Percentiles rank a stretch among this genome's conserved stretches.
Conservation (phyloP, 2,888 invertebrate species). For the Mycalesis mineus region DNA sequence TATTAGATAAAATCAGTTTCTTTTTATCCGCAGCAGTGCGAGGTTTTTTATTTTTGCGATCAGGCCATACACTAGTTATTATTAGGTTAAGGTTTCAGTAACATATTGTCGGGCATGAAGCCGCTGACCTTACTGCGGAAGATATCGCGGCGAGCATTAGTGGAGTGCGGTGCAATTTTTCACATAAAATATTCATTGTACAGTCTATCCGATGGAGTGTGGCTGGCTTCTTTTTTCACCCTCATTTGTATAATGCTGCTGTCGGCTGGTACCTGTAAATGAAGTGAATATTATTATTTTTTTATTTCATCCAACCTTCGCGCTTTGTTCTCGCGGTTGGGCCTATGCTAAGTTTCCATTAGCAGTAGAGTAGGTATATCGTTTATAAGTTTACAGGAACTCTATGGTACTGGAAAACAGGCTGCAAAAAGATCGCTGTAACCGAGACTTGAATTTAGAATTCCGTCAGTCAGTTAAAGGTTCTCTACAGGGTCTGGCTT, state of each 20-base stretch:
- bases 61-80: too few species aligned
- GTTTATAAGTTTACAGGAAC: not conserved
- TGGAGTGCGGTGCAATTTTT: conserved; percentile 50
- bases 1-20: too few species aligned
- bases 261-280: conserved; percentile 28
- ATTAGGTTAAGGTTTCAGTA: not conserved
- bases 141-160: conserved; percentile 22
- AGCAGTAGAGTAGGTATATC: not conserved
- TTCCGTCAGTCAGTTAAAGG: too few species aligned
- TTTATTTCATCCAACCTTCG: conserved; percentile 23
- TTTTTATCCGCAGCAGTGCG: too few species aligned
- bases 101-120: not conserved
- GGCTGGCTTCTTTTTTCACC: conserved; percentile 28
- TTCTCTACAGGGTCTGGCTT: too few species aligned
- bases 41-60: too few species aligned
- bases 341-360: not conserved
- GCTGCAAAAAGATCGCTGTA: not conserved
- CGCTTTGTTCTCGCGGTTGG: not conserved
- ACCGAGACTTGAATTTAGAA: too few species aligned
- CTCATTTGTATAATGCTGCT: conserved; percentile 38
- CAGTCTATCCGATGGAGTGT: conserved; percentile 45
- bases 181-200: conserved; percentile 56
- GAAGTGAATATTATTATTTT: conserved; percentile 31
- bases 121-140: not conserved
- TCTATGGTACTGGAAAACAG: not conserved